Conservation (phyloP, 2,113 vertebrate species). For the Colinus virginianus region DNA sequence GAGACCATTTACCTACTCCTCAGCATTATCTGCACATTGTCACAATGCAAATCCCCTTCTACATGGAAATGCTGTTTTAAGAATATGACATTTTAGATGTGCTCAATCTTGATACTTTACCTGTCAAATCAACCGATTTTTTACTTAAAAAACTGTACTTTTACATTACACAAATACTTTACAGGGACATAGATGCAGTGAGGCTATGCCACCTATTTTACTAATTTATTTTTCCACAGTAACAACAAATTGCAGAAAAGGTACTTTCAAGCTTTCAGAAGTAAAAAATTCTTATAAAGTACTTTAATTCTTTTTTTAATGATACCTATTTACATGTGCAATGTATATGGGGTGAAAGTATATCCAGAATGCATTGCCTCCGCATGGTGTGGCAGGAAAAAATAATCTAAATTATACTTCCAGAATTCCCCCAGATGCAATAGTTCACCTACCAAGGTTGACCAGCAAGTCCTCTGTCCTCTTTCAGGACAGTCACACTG, state of each 20-base stretch:
- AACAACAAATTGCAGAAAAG: neutral
- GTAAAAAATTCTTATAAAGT: neutral
- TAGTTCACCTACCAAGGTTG: rapidly evolving
- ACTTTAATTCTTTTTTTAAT: neutral
- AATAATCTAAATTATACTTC: rapidly evolving
- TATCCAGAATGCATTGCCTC: neutral
- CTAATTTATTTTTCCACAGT: neutral
- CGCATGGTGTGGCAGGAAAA: neutral
- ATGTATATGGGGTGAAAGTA: neutral
- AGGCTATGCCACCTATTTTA: rapidly evolving
- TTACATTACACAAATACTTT: neutral
- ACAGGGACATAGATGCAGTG: neutral
- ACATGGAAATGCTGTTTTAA: rapidly evolving
- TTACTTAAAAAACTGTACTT: neutral
- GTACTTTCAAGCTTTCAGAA: neutral
- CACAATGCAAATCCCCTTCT: neutral
- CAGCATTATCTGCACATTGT: neutral
- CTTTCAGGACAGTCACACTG: neutral
- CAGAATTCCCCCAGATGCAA: neutral
- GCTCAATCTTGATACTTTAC: neutral
- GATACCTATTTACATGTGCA: too few relatives aligned
- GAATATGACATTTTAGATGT: neutral
- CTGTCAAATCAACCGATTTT: neutral
- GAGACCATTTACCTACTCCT: neutral
- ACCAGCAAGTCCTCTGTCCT: neutral